These are phyloP conservation scores for Sebastes miniatus DNA, from an alignment of 2,797 vertebrate species.

Conservation along the genomic window DNA sequence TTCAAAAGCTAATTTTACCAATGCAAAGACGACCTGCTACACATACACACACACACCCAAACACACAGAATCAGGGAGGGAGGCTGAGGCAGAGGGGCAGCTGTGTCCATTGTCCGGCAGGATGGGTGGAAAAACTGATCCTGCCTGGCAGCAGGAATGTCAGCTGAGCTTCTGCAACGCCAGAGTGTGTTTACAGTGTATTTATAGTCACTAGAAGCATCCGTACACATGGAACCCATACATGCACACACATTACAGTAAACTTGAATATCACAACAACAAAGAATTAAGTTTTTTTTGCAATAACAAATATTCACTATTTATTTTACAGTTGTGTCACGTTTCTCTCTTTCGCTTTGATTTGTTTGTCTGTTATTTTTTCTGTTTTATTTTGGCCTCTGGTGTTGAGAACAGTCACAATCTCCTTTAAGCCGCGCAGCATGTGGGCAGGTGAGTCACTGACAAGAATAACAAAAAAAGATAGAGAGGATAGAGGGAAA, in stretches of 20 bases:
- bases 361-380: background rate
- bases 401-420: constrained; percentile 16
- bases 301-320: background rate
- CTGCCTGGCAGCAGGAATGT: constrained; percentile 66
- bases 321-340: background rate
- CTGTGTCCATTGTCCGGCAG: constrained; percentile 65
- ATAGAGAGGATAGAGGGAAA: background rate
- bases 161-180: constrained; percentile 71
- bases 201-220: constrained; percentile 69
- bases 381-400: constrained; percentile 19
- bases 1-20: background rate
- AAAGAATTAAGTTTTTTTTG: background rate
- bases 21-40: background rate
- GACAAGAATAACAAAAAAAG: constrained; percentile 44
- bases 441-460: constrained; percentile 57
- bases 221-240: constrained; percentile 18
- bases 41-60: constrained; percentile 3
- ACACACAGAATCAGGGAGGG: background rate
- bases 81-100: constrained; percentile 39
- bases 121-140: constrained; percentile 79
- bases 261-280: background rate
- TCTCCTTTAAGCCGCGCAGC: constrained; percentile 19
- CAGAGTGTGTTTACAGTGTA: constrained; percentile 66
- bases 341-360: background rate
- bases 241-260: background rate